phyloP scores from a whole-genome alignment of 1,140 invertebrate species.

The Diploscapter pachys region DNA sequence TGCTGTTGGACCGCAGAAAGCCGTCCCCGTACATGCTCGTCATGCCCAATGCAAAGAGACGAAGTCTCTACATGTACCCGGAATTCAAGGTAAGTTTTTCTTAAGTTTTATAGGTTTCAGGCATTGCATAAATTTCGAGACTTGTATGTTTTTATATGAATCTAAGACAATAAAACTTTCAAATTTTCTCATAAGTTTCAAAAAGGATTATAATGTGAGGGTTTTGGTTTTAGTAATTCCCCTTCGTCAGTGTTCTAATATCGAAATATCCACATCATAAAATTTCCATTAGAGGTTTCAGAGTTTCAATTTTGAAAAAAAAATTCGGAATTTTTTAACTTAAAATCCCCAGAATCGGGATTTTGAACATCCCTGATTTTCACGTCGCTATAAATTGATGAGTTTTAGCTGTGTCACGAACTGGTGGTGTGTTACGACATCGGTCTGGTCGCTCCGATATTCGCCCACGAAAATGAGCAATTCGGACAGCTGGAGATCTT shows the following conservation, averaged over 20 bases:
- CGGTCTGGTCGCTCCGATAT: slow-evolving; percentile 22
- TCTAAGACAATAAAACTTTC: not conserved
- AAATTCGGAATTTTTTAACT: too few relatives aligned
- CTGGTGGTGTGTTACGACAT: slow-evolving; percentile 27
- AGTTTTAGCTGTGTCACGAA: slow-evolving; percentile 17
- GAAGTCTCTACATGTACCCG: slow-evolving; percentile 21
- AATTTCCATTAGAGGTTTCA: too few relatives aligned
- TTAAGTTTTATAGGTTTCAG: not conserved
- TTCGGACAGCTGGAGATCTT: slow-evolving; percentile 13
- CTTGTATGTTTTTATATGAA: not conserved
- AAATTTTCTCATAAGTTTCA: slow-evolving; percentile 1
- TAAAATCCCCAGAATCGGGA: too few relatives aligned
- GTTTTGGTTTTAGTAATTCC: too few relatives aligned
- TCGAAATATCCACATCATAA: too few relatives aligned
- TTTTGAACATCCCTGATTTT: too few relatives aligned
- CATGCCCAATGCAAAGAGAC: slow-evolving; percentile 10
- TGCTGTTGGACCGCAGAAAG: slow-evolving; percentile 20
- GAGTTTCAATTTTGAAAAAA: too few relatives aligned
- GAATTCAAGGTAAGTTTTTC: slow-evolving; percentile 22
- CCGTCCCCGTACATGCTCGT: slow-evolving; percentile 28
- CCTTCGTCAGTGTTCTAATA: too few relatives aligned
- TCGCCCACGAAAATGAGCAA: slow-evolving; percentile 24
- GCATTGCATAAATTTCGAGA: too few relatives aligned
- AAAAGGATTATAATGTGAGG: not conserved
- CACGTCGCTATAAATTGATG: too few relatives aligned